Conservation (phyloP, 2,113 vertebrate genomes). For the Vulpes lagopus region DNA sequence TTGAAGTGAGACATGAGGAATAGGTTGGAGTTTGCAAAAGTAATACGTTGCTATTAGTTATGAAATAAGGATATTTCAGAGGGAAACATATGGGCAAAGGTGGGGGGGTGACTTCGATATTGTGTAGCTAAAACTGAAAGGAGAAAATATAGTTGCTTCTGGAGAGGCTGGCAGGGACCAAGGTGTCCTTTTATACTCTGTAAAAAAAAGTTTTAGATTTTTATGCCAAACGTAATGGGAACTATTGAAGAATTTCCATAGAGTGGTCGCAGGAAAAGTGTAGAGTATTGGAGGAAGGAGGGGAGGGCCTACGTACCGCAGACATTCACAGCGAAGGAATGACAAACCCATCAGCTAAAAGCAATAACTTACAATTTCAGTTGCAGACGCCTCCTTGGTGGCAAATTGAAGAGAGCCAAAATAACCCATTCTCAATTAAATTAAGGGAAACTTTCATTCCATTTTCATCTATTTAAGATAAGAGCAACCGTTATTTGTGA, state of each 20-base stretch:
- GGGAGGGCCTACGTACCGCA: accelerated
- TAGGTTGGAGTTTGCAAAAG: background rate
- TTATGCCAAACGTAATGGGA: background rate
- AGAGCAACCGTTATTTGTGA: background rate
- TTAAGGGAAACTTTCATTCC: background rate
- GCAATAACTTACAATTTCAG: background rate
- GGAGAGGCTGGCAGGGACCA: background rate
- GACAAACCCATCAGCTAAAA: background rate
- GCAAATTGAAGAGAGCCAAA: background rate
- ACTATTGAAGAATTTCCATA: background rate
- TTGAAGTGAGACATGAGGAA: background rate
- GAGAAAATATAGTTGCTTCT: background rate
- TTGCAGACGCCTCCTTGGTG: background rate
- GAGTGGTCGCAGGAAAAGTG: background rate
- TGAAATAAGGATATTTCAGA: background rate
- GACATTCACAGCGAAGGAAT: background rate
- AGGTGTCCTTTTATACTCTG: background rate
- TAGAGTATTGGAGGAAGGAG: background rate
- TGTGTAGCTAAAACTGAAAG: background rate
- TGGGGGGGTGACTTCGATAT: background rate
- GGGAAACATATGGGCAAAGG: background rate
- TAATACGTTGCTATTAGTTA: background rate
- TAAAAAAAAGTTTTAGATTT: background rate
- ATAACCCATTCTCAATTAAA: background rate
- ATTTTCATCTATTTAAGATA: background rate